Base-by-base conservation (phyloP, 2,888 invertebrate species). In the Lymantria monacha region DNA sequence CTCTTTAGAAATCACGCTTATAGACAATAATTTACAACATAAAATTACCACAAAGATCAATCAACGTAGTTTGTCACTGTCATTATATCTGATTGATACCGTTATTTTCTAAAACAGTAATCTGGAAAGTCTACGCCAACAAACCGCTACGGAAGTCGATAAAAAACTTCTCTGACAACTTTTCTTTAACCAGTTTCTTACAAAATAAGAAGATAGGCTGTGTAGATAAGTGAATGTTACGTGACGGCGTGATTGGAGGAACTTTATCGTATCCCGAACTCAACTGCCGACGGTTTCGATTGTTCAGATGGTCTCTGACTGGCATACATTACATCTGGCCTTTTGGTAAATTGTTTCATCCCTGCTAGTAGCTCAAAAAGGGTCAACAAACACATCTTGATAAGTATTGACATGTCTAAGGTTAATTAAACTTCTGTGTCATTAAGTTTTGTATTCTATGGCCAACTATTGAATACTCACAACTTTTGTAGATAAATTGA, bases 261-360 rank as follows among this genome's bases (percentile, higher is more conserved):
- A 63, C 66, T 67, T 69, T 73, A 70, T 76, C 74, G 63, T 70
- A 65, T 63, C 63, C 63, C 49, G 63, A 63, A 72, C 63, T 69
- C 54, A 62, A 73, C 71, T 79, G 73, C 70, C 75, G 70, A 74
- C 68, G 67, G 69, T 64, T 72, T 61, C 72, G 71, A 77, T 77
- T 78, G 78, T 78, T 74, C 72, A 54, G 64, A 66, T 63, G 61
- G 70, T 66, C 71, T 74, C 70, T 69, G 72, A 66, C 68, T 74
- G 63, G 78, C 76, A 79, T 80, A 77, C 69, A 75, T 80, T 74
- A 76, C 63, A 53, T 65, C 58, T 71, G 70, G 70, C 76, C 72
- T 68, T 63, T 63, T 46, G 47, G 55, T 55, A 57, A 57, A 58
- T 64, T 57, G 54, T 51, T 57, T 48, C 46, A 53, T 63, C 51